Evolutionary conservation across 92 coral and sea anemone genomes (phyloP), one percentile per base, ranked within the genome.

Genomic region (Parazoanthus atlanticus): DNA sequence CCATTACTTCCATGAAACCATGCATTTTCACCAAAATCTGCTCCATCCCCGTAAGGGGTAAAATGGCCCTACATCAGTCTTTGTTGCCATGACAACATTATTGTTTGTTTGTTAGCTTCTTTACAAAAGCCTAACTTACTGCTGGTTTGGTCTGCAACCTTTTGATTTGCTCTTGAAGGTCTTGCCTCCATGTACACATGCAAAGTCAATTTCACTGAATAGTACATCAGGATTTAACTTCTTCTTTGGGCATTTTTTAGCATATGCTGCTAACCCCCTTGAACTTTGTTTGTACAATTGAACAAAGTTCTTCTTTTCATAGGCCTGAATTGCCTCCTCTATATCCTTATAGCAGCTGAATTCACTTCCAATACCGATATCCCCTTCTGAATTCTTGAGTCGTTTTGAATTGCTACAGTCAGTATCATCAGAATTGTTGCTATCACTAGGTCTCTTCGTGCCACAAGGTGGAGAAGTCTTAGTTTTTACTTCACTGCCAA

Each of bases 121-220:
- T 52, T 52, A 52, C 61, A 9, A 15, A 21, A 56, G 26, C 85
- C n/a, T 36, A 65, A 84, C 84, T 86, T 86, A 86, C 84, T 75
- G 69, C 49, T 86, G 84, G 84, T 74, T 86, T 86, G 89, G 89
- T 86, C 89, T 74, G 28, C 19, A 25, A 32, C 84, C 89, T 56
- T 5, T 86, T 29, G 89, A 86, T 74, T 74, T 75, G 40, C 72
- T 74, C 69, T 74, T 74, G 69, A 86, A 76, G 36, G 54, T 86
- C 73, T 86, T 86, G 34, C 89, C 89, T 74, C 89, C 89, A 76
- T 86, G 81, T 43, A 86, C 80, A 61, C 89, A 76, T 33, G 89
- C 89, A 76, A 34, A 86, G 16, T 74, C 84, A 25, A 86, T 21
- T 47, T 86, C 84, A 46, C 89, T 86, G 49, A 74, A 86, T 71